Evolutionary conservation across 2,797 vertebrate species (phyloP).

Genomic region (Geotrypetes seraphini): DNA sequence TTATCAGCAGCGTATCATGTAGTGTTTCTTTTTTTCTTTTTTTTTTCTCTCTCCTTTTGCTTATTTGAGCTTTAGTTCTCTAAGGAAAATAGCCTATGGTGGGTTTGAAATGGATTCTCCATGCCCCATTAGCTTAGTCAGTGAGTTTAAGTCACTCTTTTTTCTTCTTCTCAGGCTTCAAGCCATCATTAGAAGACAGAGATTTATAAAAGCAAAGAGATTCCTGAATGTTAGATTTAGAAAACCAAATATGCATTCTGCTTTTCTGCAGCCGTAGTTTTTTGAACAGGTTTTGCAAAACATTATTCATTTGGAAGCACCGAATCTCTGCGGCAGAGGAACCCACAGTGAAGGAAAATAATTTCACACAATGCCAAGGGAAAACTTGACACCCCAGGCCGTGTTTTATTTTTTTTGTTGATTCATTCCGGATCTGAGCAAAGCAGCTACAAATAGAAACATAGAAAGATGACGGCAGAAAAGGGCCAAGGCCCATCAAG

Average conservation of each 20-base stretch:
- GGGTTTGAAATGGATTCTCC: slow-evolving; percentile 65
- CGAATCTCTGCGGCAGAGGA: slow-evolving; percentile 1
- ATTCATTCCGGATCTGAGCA: not conserved
- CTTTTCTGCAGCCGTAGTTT: not conserved
- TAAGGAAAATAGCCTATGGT: slow-evolving; percentile 62
- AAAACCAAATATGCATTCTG: slow-evolving; percentile 31
- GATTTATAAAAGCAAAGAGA: slow-evolving; percentile 60
- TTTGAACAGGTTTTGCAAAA: slow-evolving; percentile 8
- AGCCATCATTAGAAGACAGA: slow-evolving; percentile 62
- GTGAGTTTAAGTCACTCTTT: slow-evolving; percentile 61
- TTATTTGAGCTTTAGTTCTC: slow-evolving; percentile 60
- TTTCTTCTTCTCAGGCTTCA: slow-evolving; percentile 52
- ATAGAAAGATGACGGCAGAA: too few relatives aligned
- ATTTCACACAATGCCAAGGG: not conserved
- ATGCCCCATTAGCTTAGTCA: slow-evolving; percentile 73
- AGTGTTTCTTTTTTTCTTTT: slow-evolving; percentile 52
- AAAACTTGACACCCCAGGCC: not conserved
- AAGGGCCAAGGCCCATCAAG: too few relatives aligned
- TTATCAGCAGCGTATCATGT: slow-evolving; percentile 44
- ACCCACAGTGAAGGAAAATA: slow-evolving; percentile 2
- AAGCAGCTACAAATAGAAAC: too few relatives aligned
- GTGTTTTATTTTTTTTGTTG: too few relatives aligned
- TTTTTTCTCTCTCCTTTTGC: slow-evolving; percentile 42
- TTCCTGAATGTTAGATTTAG: slow-evolving; percentile 56
- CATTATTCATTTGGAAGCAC: slow-evolving; percentile 9